Evolutionary conservation across 2,113 vertebrate genomes (phyloP).

Genomic region (Hippocampus abdominalis): DNA sequence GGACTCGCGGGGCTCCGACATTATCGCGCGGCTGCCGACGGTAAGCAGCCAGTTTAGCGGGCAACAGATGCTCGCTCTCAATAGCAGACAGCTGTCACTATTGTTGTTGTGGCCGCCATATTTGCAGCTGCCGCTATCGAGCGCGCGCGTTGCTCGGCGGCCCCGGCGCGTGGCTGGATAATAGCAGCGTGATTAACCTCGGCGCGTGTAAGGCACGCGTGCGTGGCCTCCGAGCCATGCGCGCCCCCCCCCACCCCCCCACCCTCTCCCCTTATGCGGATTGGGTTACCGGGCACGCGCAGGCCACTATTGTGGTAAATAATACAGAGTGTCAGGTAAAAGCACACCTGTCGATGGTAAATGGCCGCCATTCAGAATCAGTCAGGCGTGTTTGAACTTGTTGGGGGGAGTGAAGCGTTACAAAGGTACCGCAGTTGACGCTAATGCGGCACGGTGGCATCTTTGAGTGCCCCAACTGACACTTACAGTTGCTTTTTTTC

Average conservation of each 20-base stretch:
- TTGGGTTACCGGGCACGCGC: slow-evolving; percentile 70
- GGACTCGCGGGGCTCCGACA: slow-evolving; percentile 60
- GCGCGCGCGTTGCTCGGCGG: slow-evolving; percentile 56
- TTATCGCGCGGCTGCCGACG: slow-evolving; percentile 56
- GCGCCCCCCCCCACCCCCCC: slow-evolving; percentile 6
- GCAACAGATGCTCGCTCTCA: slow-evolving; percentile 77
- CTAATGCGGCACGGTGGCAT: neutral
- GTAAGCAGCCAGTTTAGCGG: slow-evolving; percentile 72
- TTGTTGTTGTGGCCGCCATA: slow-evolving; percentile 76
- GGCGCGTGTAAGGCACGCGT: slow-evolving; percentile 70
- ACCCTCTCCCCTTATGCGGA: slow-evolving; percentile 30
- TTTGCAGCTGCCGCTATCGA: slow-evolving; percentile 74
- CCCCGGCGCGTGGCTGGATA: slow-evolving; percentile 72
- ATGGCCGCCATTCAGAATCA: neutral
- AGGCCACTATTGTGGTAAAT: slow-evolving; percentile 7
- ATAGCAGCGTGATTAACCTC: slow-evolving; percentile 78
- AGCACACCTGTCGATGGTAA: slow-evolving; percentile 3
- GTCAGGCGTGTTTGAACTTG: slow-evolving; percentile 27
- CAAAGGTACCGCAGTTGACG: neutral
- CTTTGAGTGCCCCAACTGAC: neutral
- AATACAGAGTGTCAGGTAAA: slow-evolving; percentile 7
- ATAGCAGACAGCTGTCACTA: slow-evolving; percentile 79
- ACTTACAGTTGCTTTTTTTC: too few species aligned
- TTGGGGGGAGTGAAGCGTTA: slow-evolving; percentile 23
- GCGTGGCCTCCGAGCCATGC: slow-evolving; percentile 43